phyloP scores from a whole-genome alignment of 2,797 vertebrate species.

The Darevskia mixta region DNA sequence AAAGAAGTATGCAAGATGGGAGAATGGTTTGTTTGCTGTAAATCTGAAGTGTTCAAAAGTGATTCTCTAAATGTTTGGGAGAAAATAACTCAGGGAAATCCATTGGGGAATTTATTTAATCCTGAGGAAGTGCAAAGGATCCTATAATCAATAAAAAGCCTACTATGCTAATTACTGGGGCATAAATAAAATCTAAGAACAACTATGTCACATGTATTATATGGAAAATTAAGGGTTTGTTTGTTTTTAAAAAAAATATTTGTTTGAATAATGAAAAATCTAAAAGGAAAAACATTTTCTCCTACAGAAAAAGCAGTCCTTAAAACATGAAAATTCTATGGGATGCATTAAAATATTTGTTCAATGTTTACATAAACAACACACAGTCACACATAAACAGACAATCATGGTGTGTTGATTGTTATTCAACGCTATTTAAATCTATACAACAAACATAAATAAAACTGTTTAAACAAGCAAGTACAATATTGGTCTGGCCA shows the following conservation, averaged over 20 bases:
- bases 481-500: slow-evolving; percentile 85
- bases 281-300: slow-evolving; percentile 69
- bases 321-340: slow-evolving; percentile 75
- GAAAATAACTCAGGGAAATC: background rate
- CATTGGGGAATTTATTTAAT: slow-evolving; percentile 40
- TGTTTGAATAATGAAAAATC: slow-evolving; percentile 73
- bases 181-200: slow-evolving; percentile 75
- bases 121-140: slow-evolving; percentile 61
- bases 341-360: slow-evolving; percentile 81
- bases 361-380: slow-evolving; percentile 83
- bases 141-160: slow-evolving; percentile 8
- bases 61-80: background rate
- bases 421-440: slow-evolving; percentile 82
- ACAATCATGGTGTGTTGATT: slow-evolving; percentile 83
- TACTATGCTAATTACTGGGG: slow-evolving; percentile 66
- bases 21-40: background rate
- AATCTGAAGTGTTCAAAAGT: background rate
- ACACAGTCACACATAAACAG: slow-evolving; percentile 87
- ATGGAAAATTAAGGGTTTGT: slow-evolving; percentile 79
- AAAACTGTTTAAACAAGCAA: slow-evolving; percentile 93
- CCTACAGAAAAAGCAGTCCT: slow-evolving; percentile 71
- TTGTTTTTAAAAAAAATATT: slow-evolving; percentile 70
- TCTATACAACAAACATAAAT: slow-evolving; percentile 93
- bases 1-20: background rate
- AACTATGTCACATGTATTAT: slow-evolving; percentile 86